Percentiles rank a stretch among this genome's conserved stretches.
Evolutionary conservation across 2,797 vertebrate species (phyloP).

Genomic region (Rhinella marina): DNA sequence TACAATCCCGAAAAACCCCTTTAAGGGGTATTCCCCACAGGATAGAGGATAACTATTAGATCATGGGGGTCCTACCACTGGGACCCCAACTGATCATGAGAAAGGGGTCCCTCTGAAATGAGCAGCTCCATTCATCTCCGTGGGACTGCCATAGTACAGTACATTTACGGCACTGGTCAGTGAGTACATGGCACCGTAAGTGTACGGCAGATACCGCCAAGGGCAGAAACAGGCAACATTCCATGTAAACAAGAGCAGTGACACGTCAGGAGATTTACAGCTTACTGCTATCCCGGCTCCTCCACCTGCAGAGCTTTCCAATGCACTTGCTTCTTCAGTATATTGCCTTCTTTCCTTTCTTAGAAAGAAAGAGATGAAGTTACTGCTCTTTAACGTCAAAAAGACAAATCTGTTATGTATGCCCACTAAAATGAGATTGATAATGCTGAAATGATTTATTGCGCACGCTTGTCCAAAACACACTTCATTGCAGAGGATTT

Average conservation of each 20-base stretch:
- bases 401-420: conserved; percentile 63
- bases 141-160: no score
- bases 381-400: conserved; percentile 41
- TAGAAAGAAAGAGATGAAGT: conserved; percentile 57
- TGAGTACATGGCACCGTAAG: neutral
- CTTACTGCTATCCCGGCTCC: neutral
- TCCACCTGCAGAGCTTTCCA: neutral
- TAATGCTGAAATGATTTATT: conserved; percentile 49
- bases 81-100: no score
- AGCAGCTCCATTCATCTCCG: no score
- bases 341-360: conserved; percentile 34
- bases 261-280: neutral
- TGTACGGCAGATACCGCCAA: neutral
- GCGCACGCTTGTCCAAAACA: conserved; percentile 54
- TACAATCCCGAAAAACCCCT: no score
- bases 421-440: conserved; percentile 47
- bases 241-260: neutral
- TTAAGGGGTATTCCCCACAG: no score
- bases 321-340: conserved; percentile 15
- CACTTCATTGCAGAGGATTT: conserved; percentile 60
- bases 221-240: neutral
- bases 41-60: no score
- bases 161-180: no score
- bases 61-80: no score
- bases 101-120: no score